Percentiles rank a stretch among this genome's conserved stretches.
Conservation (phyloP, 2,113 vertebrate genomes). For the Anhinga rufa region DNA sequence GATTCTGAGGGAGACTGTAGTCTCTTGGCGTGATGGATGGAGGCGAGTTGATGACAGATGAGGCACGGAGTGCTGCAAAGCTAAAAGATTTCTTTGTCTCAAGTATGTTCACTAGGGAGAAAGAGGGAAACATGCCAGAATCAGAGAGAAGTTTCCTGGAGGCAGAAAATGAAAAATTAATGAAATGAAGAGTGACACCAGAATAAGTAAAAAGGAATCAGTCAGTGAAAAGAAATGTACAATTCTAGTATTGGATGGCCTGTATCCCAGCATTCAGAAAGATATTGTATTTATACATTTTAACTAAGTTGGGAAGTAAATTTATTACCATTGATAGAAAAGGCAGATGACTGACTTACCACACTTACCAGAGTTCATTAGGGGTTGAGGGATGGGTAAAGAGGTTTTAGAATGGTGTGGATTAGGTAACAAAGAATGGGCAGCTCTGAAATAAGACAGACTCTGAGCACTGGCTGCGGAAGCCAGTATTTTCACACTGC, state of each 20-base stretch:
- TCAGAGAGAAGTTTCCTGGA: slow-evolving; percentile 64
- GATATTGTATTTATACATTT: background rate
- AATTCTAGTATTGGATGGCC: background rate
- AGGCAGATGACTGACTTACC: background rate
- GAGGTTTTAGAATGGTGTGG: background rate
- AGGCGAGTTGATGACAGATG: slow-evolving; percentile 60
- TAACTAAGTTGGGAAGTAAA: background rate
- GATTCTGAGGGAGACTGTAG: slow-evolving; percentile 27
- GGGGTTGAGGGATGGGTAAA: background rate
- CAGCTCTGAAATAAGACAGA: background rate
- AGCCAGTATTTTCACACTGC: background rate
- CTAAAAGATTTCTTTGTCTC: slow-evolving; percentile 68
- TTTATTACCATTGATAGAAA: background rate
- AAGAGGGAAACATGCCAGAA: slow-evolving; percentile 61
- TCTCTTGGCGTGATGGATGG: slow-evolving; percentile 47
- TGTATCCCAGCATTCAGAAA: background rate
- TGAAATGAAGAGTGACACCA: slow-evolving; percentile 63
- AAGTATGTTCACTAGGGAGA: slow-evolving; percentile 58
- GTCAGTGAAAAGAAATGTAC: slow-evolving; percentile 1
- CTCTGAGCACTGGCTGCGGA: background rate
- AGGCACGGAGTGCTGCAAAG: slow-evolving; percentile 53
- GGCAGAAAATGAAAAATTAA: slow-evolving; percentile 71
- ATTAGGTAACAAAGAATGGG: background rate
- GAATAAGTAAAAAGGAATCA: slow-evolving; percentile 63
- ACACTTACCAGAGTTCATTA: background rate